Percentiles rank a stretch among this genome's conserved stretches.
Conservation (phyloP, 2,113 vertebrate species). For the Gallinago paraguaiae region DNA sequence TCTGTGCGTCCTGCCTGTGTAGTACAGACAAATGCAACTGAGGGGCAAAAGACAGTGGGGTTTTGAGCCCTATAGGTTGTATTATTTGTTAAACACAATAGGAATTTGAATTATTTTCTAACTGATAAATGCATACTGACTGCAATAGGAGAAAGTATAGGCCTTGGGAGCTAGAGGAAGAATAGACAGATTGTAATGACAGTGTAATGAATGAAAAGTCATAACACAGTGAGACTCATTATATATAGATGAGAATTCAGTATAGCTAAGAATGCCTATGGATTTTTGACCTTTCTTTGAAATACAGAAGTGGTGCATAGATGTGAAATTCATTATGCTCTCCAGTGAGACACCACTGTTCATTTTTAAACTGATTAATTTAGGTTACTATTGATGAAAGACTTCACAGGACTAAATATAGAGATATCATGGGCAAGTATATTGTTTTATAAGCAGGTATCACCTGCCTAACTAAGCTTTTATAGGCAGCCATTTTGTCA, state of each 20-base stretch:
- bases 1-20: neutral
- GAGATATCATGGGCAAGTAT: neutral
- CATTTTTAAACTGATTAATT: constrained; percentile 24
- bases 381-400: neutral
- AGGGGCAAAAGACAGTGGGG: neutral
- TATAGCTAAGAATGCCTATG: neutral
- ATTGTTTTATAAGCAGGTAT: neutral
- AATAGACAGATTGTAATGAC: neutral
- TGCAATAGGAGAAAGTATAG: neutral
- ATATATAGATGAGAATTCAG: neutral
- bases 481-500: neutral
- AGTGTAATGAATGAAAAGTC: neutral
- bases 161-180: neutral
- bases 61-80: neutral
- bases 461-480: neutral
- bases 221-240: neutral
- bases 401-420: neutral
- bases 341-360: constrained; percentile 9
- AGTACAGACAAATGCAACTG: neutral
- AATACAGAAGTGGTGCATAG: constrained; percentile 9
- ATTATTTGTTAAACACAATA: neutral
- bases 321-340: constrained; percentile 24
- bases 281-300: constrained; percentile 36
- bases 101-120: neutral
- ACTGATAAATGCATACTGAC: neutral